Percentiles rank a stretch among this genome's conserved stretches.
phyloP scores from a whole-genome alignment of 2,113 vertebrate genomes.

The Trachemys scripta region DNA sequence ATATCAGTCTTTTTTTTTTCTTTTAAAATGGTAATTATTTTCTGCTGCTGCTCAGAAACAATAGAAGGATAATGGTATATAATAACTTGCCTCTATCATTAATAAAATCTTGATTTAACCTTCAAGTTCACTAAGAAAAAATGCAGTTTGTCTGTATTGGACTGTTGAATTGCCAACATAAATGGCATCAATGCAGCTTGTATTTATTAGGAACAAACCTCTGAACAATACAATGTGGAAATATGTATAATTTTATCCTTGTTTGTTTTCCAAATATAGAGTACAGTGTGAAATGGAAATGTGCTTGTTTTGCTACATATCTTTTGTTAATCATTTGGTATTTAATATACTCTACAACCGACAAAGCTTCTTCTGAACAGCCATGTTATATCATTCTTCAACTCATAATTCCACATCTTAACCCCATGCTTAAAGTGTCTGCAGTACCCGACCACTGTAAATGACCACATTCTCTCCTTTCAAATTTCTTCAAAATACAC shows the following conservation, averaged over 20 bases:
- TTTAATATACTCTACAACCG: not conserved
- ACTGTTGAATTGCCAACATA: not conserved
- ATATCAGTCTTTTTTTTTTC: not conserved
- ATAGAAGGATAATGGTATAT: not conserved
- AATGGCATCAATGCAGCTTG: not conserved
- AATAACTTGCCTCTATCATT: not conserved
- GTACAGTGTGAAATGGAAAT: not conserved
- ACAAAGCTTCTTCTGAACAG: not conserved
- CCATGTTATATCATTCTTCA: not conserved
- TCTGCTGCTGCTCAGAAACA: not conserved
- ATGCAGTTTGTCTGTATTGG: not conserved
- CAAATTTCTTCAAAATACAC: fast-evolving
- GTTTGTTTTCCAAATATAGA: not conserved
- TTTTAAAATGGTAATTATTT: not conserved
- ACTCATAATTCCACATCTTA: not conserved
- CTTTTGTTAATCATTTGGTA: not conserved
- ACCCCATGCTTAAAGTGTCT: not conserved
- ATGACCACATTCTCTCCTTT: fast-evolving
- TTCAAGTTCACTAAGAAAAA: not conserved
- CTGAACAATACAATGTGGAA: not conserved
- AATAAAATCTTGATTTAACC: not conserved
- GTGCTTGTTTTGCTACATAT: not conserved
- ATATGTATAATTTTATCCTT: not conserved
- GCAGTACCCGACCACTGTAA: not conserved
- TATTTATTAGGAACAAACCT: not conserved